phyloP scores from a whole-genome alignment of 2,888 invertebrate genomes.

The Phasia obesa region DNA sequence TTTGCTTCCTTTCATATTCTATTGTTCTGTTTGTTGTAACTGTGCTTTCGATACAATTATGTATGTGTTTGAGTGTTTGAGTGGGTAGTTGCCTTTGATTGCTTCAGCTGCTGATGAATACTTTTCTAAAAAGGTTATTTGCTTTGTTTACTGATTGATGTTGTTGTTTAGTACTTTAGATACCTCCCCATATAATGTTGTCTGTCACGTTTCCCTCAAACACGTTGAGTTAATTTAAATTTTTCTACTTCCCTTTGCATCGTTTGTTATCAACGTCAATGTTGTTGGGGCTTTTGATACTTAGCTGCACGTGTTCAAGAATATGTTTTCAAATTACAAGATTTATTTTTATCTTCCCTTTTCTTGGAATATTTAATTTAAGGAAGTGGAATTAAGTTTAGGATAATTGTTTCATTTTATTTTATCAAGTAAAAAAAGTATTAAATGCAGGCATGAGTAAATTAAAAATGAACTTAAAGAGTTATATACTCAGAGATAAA shows the following conservation, averaged over 20 bases:
- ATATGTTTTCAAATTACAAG: too few relatives aligned
- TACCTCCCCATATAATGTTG: conserved; percentile 36
- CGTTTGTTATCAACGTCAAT: not conserved
- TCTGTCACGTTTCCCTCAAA: conserved; percentile 62
- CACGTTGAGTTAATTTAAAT: conserved; percentile 55
- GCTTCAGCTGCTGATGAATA: conserved; percentile 4
- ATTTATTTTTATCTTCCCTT: too few relatives aligned
- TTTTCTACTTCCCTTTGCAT: not conserved
- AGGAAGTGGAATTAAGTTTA: too few relatives aligned
- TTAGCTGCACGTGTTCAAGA: conserved; percentile 30
- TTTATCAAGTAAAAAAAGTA: too few relatives aligned
- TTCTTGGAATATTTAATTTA: too few relatives aligned
- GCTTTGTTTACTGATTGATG: conserved; percentile 8
- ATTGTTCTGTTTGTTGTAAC: not conserved
- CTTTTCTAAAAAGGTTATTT: conserved; percentile 2
- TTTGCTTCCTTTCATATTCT: not conserved
- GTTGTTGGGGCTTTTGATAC: conserved; percentile 17
- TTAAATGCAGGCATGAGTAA: too few relatives aligned
- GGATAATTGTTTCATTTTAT: too few relatives aligned
- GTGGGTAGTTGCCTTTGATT: not conserved
- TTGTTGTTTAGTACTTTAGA: not conserved
- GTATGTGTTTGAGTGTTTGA: not conserved
- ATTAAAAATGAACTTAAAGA: too few relatives aligned
- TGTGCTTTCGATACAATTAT: not conserved
- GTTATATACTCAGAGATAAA: too few relatives aligned